phyloP scores from a whole-genome alignment of 1,140 invertebrate genomes.

The Aradophagus sp. region DNA sequence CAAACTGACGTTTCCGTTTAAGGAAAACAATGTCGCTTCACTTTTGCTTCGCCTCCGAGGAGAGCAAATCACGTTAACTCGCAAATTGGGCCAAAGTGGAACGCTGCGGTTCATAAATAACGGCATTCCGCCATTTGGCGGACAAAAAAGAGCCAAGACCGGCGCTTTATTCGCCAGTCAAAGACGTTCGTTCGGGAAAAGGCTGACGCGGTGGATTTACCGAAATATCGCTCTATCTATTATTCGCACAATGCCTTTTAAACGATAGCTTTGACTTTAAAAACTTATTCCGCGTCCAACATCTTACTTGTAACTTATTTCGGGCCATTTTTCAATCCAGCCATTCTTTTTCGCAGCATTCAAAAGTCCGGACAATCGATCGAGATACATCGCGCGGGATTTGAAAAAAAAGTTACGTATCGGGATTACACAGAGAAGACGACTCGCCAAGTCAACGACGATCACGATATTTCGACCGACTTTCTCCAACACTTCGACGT shows the following conservation, averaged over 20 bases:
- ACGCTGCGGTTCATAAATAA: no score
- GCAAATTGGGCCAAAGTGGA: no score
- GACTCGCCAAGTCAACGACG: slow-evolving; percentile 14
- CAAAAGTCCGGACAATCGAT: slow-evolving; percentile 34
- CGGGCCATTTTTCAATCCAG: slow-evolving; percentile 31
- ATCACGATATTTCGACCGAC: slow-evolving; percentile 18
- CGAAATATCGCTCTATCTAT: slow-evolving; percentile 29
- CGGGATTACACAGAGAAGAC: slow-evolving; percentile 8
- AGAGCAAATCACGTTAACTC: no score
- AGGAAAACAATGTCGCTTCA: slow-evolving; percentile 60
- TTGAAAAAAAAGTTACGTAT: slow-evolving; percentile 22
- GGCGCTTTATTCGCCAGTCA: slow-evolving; percentile 14
- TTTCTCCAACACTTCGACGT: slow-evolving; percentile 6
- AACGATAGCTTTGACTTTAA: slow-evolving; percentile 27
- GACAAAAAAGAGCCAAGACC: slow-evolving; percentile 14
- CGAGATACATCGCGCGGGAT: slow-evolving; percentile 19
- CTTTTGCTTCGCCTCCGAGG: background rate
- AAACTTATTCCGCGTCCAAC: slow-evolving; percentile 16
- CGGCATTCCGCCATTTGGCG: no score
- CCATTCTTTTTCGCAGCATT: slow-evolving; percentile 18
- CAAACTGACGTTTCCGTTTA: slow-evolving; percentile 78
- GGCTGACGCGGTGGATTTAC: slow-evolving; percentile 20
- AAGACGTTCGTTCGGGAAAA: slow-evolving; percentile 13
- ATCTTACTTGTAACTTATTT: slow-evolving; percentile 31
- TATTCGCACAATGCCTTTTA: slow-evolving; percentile 10